These are phyloP conservation scores for Cremastinae sp. DNA, from an alignment of 2,888 invertebrate species.

Conservation along the genomic window DNA sequence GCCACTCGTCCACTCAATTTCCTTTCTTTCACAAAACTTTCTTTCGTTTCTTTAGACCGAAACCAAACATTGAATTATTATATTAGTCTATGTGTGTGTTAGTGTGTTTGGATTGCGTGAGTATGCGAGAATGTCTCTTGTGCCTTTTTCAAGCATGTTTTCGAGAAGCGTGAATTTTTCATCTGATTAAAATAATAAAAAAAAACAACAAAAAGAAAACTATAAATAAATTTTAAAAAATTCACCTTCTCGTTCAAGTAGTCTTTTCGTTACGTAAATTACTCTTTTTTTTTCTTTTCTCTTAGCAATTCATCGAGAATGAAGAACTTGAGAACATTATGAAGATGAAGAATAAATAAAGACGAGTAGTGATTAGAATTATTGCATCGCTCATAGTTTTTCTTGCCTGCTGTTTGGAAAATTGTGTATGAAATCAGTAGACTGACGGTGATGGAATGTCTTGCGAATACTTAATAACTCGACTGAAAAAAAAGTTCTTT, in stretches of 20 bases:
- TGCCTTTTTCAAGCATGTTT: conserved; percentile 67
- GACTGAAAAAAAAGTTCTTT: conserved; percentile 27
- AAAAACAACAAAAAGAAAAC: too few species aligned
- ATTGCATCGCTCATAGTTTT: conserved; percentile 68
- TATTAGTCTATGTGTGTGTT: conserved; percentile 56
- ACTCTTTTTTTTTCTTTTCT: conserved; percentile 21
- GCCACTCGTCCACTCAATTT: conserved; percentile 50
- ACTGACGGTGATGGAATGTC: conserved; percentile 75
- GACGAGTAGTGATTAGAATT: conserved; percentile 42
- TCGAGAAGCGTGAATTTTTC: conserved; percentile 51
- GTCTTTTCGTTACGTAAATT: conserved; percentile 13
- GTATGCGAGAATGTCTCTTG: conserved; percentile 58
- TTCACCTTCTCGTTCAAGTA: conserved; percentile 33
- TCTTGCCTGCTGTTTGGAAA: conserved; percentile 64
- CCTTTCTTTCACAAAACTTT: conserved; percentile 40
- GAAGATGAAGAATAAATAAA: conserved; percentile 44
- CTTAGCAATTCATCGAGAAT: conserved; percentile 13
- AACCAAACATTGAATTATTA: conserved; percentile 19
- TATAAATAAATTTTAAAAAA: too few species aligned
- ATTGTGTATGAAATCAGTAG: conserved; percentile 31
- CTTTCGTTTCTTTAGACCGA: conserved; percentile 41
- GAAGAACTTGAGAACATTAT: not conserved
- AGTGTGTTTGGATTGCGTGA: conserved; percentile 54
- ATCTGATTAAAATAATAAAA: conserved; percentile 19
- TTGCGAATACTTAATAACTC: conserved; percentile 60